phyloP scores from a whole-genome alignment of 2,888 invertebrate species.

The Pristionchus fissidentatus region DNA sequence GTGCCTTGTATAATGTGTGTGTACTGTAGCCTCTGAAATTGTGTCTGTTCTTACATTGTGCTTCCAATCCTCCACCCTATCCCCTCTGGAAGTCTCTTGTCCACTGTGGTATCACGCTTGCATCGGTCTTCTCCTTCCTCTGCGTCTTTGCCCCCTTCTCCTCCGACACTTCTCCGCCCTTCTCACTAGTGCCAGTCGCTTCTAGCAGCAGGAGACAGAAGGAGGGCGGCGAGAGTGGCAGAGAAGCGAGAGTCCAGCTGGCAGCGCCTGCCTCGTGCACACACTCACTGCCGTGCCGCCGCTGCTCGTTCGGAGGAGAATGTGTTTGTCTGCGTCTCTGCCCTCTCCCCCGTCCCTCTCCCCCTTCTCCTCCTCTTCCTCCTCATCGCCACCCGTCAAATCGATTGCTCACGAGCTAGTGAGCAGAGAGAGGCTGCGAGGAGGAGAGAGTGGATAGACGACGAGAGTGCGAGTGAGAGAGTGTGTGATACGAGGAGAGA shows the following conservation, averaged over 20 bases:
- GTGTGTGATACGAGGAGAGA: too few species aligned
- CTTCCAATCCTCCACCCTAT: not conserved
- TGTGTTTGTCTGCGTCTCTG: constrained; percentile 16
- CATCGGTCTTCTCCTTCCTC: not conserved
- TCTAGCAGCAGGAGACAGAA: not conserved
- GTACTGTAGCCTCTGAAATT: not conserved
- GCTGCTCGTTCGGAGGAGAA: not conserved
- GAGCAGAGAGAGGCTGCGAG: too few species aligned
- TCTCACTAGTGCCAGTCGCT: not conserved
- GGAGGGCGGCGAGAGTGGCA: constrained; percentile 9
- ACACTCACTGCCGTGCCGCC: not conserved
- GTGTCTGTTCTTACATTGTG: not conserved
- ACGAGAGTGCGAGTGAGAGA: too few species aligned
- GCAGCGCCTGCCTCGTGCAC: not conserved
- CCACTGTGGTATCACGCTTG: too few species aligned
- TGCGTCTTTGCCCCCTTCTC: not conserved
- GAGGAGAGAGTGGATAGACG: too few species aligned
- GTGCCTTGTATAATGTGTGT: not conserved
- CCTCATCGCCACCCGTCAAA: not conserved
- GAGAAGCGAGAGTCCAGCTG: not conserved
- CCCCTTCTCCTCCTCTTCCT: not conserved
- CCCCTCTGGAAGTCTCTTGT: not conserved
- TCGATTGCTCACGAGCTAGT: constrained; percentile 15
- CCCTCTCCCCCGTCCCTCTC: constrained; percentile 3
- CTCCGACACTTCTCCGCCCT: not conserved